Evolutionary conservation across 1,140 invertebrate species (phyloP).

Genomic region (Drosophila lacertosa): DNA sequence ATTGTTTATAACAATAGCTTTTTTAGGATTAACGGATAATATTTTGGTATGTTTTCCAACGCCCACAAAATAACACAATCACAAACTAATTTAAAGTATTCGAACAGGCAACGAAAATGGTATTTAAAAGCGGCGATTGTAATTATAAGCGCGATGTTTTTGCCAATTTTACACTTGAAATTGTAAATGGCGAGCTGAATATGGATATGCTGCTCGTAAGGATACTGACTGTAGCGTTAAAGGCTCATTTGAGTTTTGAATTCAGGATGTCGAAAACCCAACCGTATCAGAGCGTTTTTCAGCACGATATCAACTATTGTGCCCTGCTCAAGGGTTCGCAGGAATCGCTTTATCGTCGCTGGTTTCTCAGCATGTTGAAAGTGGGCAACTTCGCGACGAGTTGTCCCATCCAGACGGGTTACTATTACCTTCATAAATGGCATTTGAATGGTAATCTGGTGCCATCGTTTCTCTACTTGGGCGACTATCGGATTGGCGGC

Average conservation of each 20-base stretch:
- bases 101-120: constrained; percentile 34
- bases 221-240: constrained; percentile 42
- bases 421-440: constrained; percentile 66
- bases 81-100: background rate
- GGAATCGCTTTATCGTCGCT: constrained; percentile 63
- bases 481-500: constrained; percentile 63
- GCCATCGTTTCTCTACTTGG: constrained; percentile 67
- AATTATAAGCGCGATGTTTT: constrained; percentile 43
- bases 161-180: constrained; percentile 58
- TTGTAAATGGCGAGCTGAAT: constrained; percentile 45
- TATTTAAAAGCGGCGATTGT: constrained; percentile 55
- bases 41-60: constrained; percentile 22
- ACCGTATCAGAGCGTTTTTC: constrained; percentile 63
- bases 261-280: constrained; percentile 59
- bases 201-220: constrained; percentile 50
- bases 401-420: constrained; percentile 58
- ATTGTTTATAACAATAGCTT: background rate
- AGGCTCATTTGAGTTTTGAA: constrained; percentile 61
- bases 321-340: constrained; percentile 45
- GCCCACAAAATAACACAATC: background rate
- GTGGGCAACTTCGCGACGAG: constrained; percentile 64
- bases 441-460: constrained; percentile 45
- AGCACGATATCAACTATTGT: constrained; percentile 71
- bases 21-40: constrained; percentile 1
- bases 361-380: constrained; percentile 54